Percentiles rank a stretch among this genome's conserved stretches.
Conservation (phyloP, 2,113 vertebrate species). For the Phrynosoma platyrhinos region DNA sequence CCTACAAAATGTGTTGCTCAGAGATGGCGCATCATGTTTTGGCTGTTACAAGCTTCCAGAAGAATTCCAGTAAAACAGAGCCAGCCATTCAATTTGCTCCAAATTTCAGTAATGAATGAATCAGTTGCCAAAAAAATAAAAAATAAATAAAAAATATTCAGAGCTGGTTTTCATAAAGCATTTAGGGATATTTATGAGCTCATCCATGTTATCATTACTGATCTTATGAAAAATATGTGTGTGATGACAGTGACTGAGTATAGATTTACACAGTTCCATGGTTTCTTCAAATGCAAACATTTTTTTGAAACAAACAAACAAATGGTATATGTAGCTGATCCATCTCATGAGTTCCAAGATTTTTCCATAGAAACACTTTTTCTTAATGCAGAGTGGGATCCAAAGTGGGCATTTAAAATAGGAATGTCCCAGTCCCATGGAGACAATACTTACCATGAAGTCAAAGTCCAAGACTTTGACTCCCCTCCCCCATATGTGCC, state of each 20-base stretch:
- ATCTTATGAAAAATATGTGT: not conserved
- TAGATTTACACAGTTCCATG: not conserved
- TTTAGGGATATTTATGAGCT: not conserved
- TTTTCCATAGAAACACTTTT: too few species aligned
- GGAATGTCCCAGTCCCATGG: too few species aligned
- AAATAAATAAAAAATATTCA: not conserved
- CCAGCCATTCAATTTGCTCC: not conserved
- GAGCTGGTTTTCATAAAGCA: not conserved
- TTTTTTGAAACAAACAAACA: not conserved
- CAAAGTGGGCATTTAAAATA: too few species aligned
- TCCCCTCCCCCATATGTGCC: too few species aligned
- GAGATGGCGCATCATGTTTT: not conserved
- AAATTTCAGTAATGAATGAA: slow-evolving; percentile 6
- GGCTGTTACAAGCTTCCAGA: not conserved
- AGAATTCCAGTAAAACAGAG: not conserved
- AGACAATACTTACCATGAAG: too few species aligned
- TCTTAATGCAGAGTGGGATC: too few species aligned
- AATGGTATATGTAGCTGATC: not conserved
- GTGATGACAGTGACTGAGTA: not conserved
- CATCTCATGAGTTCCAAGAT: not conserved
- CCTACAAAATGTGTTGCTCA: not conserved
- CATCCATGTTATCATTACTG: not conserved
- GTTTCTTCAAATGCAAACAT: not conserved
- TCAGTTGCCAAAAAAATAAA: not conserved
- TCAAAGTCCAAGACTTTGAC: too few species aligned